Conservation (phyloP, 2,113 vertebrate species). For the Ophthalmolycus amberensis region DNA sequence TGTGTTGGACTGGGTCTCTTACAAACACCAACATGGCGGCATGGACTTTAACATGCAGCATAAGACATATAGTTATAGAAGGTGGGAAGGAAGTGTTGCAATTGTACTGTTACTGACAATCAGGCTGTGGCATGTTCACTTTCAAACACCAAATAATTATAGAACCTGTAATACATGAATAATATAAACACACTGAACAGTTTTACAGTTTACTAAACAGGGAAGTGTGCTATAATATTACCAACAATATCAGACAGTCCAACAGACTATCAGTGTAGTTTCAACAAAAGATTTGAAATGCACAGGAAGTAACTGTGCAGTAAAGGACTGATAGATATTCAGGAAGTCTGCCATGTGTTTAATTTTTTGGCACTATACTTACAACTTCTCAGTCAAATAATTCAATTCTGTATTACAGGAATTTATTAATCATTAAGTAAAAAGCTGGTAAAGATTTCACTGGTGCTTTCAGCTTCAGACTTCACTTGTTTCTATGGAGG, state of each 20-base stretch:
- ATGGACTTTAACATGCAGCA: slow-evolving; percentile 8
- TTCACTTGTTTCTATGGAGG: neutral
- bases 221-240: slow-evolving; percentile 6
- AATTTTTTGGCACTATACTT: neutral
- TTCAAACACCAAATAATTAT: slow-evolving; percentile 4
- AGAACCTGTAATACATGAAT: neutral
- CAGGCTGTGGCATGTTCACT: slow-evolving; percentile 9
- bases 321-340: slow-evolving; percentile 1
- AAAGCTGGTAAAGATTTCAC: neutral
- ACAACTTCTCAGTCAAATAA: neutral
- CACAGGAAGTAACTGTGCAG: slow-evolving; percentile 18
- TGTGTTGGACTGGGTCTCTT: neutral
- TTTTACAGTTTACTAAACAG: slow-evolving; percentile 6
- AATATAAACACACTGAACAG: slow-evolving; percentile 1
- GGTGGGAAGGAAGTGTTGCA: neutral
- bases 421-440: neutral
- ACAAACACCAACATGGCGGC: neutral
- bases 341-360: neutral
- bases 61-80: neutral
- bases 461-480: slow-evolving; percentile 16
- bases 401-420: neutral
- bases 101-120: slow-evolving; percentile 16
- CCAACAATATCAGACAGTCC: neutral
- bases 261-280: neutral
- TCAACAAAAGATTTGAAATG: slow-evolving; percentile 10